phyloP scores from a whole-genome alignment of 2,797 vertebrate species.

The Poecile montanus region DNA sequence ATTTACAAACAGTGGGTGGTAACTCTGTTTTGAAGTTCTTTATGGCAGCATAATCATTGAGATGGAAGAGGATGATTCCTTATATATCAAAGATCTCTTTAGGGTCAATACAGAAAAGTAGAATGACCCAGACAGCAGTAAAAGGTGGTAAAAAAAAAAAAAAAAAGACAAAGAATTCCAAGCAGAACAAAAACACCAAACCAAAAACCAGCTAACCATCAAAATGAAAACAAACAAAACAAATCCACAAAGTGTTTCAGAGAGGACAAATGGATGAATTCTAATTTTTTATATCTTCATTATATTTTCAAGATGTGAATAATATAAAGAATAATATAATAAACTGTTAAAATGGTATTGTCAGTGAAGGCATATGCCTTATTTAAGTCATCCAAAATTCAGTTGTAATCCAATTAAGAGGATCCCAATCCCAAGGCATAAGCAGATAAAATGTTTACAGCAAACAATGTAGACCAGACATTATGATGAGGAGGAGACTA shows the following conservation, averaged over 20 bases:
- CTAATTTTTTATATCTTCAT: not conserved
- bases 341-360: not conserved
- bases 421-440: not conserved
- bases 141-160: not conserved
- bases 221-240: not conserved
- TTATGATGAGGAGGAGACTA: not conserved
- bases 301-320: not conserved
- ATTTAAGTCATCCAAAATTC: not conserved
- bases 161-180: not conserved
- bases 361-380: not conserved
- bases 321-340: not conserved
- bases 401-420: not conserved
- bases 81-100: not conserved
- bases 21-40: not conserved
- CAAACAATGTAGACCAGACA: not conserved
- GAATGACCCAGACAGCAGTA: not conserved
- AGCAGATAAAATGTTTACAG: not conserved
- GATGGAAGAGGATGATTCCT: not conserved
- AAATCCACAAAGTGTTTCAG: not conserved
- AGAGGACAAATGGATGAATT: not conserved
- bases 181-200: fast-evolving
- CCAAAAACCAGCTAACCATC: not conserved
- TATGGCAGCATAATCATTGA: not conserved
- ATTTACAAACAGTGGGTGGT: not conserved
- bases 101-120: not conserved